Conservation (phyloP, 2,888 invertebrate genomes). For the Philopedon plagiatum region DNA sequence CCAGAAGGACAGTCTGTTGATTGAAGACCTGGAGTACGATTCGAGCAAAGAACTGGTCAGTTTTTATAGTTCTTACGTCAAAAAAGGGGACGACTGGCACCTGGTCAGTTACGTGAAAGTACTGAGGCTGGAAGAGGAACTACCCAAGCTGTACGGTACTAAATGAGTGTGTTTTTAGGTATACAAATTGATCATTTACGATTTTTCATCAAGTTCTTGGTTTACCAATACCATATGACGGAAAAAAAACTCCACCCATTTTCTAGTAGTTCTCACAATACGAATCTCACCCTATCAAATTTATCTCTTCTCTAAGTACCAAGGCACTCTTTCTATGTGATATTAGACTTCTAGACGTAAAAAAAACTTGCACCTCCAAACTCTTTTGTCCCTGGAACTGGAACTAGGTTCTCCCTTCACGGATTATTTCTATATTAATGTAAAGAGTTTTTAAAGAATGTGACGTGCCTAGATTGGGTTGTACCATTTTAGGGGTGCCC, state of each 20-base stretch:
- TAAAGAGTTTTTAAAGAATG: too few species aligned
- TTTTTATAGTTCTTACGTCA: slow-evolving; percentile 78
- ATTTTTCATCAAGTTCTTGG: too few species aligned
- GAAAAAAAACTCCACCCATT: neutral
- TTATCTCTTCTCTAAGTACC: neutral
- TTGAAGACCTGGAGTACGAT: slow-evolving; percentile 83
- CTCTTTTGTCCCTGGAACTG: too few species aligned
- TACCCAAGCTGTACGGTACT: slow-evolving; percentile 78
- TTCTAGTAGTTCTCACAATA: neutral
- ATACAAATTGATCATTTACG: neutral
- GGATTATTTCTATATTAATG: neutral
- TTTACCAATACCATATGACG: too few species aligned
- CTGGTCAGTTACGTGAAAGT: slow-evolving; percentile 79
- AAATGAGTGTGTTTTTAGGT: slow-evolving; percentile 52
- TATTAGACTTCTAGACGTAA: neutral
- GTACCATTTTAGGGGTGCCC: too few species aligned
- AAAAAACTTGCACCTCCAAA: neutral
- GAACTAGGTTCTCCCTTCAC: too few species aligned
- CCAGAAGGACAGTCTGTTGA: slow-evolving; percentile 80
- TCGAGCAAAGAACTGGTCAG: slow-evolving; percentile 84
- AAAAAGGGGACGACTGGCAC: slow-evolving; percentile 72
- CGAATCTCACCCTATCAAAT: neutral
- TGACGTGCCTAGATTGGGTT: too few species aligned
- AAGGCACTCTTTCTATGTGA: slow-evolving; percentile 12
- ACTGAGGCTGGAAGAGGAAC: slow-evolving; percentile 79